phyloP scores from a whole-genome alignment of 2,888 invertebrate species.

The Rotaria sp. region DNA sequence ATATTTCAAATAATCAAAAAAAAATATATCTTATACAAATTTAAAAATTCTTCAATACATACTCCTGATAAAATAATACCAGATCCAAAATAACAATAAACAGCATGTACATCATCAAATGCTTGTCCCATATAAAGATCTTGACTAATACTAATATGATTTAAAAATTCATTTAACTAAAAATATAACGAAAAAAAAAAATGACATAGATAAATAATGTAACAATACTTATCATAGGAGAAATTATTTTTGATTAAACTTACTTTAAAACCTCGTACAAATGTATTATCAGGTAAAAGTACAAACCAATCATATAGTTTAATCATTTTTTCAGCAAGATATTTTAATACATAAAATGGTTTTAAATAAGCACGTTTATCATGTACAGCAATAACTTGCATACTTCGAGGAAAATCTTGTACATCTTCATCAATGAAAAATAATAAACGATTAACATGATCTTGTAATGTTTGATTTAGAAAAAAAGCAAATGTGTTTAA shows the following conservation, averaged over 20 bases:
- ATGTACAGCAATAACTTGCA: slow-evolving; percentile 72
- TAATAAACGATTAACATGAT: slow-evolving; percentile 34
- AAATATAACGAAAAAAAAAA: not conserved
- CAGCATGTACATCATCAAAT: slow-evolving; percentile 45
- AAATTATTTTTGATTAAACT: not conserved
- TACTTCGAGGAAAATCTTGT: slow-evolving; percentile 29
- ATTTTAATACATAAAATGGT: slow-evolving; percentile 79
- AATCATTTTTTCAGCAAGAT: slow-evolving; percentile 77
- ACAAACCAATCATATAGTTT: slow-evolving; percentile 88
- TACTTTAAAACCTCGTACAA: slow-evolving; percentile 67
- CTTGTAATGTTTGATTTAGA: slow-evolving; percentile 53
- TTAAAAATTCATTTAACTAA: slow-evolving; percentile 65
- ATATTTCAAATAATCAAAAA: no score
- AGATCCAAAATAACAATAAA: slow-evolving; percentile 63
- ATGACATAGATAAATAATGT: not conserved
- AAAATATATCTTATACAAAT: not conserved
- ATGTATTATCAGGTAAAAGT: slow-evolving; percentile 74
- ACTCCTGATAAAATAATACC: slow-evolving; percentile 77
- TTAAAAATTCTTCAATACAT: slow-evolving; percentile 15
- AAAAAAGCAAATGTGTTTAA: slow-evolving; percentile 77
- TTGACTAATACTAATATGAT: slow-evolving; percentile 72
- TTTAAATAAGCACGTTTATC: slow-evolving; percentile 69
- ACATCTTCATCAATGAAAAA: slow-evolving; percentile 33
- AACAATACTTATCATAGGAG: not conserved
- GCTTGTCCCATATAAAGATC: slow-evolving; percentile 73